A percentile compares a stretch with the other conserved stretches of the same genome.
Evolutionary conservation across 1,140 invertebrate species (phyloP).

Genomic region (Plutomurus gul): DNA sequence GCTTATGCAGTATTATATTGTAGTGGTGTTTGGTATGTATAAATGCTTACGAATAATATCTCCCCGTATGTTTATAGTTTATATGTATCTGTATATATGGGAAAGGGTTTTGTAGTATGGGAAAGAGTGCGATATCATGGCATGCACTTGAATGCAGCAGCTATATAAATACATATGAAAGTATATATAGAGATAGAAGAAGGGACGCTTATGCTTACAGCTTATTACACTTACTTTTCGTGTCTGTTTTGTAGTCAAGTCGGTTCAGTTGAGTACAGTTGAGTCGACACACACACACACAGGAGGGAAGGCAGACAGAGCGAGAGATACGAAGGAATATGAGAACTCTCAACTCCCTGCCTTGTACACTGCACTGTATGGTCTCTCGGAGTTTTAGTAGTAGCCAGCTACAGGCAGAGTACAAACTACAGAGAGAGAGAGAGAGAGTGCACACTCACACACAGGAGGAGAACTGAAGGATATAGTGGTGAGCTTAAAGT

Average conservation of each 20-base stretch:
- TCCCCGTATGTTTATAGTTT: not conserved
- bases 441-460: too few species aligned
- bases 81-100: not conserved
- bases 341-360: not conserved
- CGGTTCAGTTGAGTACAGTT: not conserved
- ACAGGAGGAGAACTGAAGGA: slow-evolving; percentile 13
- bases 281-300: not conserved
- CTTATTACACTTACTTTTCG: slow-evolving; percentile 17
- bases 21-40: too few species aligned
- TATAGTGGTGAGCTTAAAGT: too few species aligned
- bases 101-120: too few species aligned
- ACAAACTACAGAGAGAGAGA: slow-evolving; percentile 4
- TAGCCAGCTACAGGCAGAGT: not conserved
- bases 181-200: not conserved
- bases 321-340: too few species aligned
- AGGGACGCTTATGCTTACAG: not conserved
- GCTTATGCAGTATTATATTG: too few species aligned
- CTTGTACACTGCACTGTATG: slow-evolving; percentile 1
- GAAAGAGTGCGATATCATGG: too few species aligned
- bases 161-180: not conserved
- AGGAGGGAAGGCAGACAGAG: too few species aligned
- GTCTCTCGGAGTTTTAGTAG: not conserved
- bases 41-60: too few species aligned
- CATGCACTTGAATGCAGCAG: not conserved
- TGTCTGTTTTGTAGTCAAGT: not conserved